Evolutionary conservation across 2,888 invertebrate species (phyloP), one percentile per base, ranked within the genome.

Genomic region (Meghimatium bilineatum): DNA sequence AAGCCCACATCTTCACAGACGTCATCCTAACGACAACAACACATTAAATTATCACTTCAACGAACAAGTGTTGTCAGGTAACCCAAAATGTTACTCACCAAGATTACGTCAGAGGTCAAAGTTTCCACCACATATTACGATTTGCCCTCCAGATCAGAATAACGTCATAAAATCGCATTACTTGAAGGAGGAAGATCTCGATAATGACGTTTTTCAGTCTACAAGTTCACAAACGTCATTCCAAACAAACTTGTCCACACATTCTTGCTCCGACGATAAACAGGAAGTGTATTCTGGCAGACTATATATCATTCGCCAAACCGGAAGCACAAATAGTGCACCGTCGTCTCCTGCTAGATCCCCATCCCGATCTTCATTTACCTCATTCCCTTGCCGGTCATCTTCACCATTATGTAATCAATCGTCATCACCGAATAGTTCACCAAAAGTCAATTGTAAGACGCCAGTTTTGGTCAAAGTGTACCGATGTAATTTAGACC

Each of bases 171-270:
- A 36, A 32, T 17, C 26, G 0, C 36, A 29, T 34, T 79, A 49
- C 38, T 12, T 52, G 20, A n/a, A 49, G n/a, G 17, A 80, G n/a
- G 84, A 80, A 56, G 84, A 80, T 8, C 74, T 80, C 17, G 84
- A 84, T 38, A 84, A 84, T 36, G 84, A 84, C 26, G 80, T 80
- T 12, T 84, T 80, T 32, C 84, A 74, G 36, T n/a, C 84, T 1
- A 49, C 80, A 26, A 23, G 52, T 14, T 36, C 72, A 6, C 1
- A 32, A 14, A 32, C 72, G 2, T 79, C 83, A 8, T 80, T 66
- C 2, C 75, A 66, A 17, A 63, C 17, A 20, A 10, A 34, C 14
- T 38, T 26, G 38, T 38, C 69, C 1, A 26, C 34, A 1, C 1
- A 8, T 23, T 36, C 38, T 1, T 38, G 5, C 10, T 38, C 38